Evolutionary conservation across 2,888 invertebrate species (phyloP).

Genomic region (Cataglyphis rosenhaueri): DNA sequence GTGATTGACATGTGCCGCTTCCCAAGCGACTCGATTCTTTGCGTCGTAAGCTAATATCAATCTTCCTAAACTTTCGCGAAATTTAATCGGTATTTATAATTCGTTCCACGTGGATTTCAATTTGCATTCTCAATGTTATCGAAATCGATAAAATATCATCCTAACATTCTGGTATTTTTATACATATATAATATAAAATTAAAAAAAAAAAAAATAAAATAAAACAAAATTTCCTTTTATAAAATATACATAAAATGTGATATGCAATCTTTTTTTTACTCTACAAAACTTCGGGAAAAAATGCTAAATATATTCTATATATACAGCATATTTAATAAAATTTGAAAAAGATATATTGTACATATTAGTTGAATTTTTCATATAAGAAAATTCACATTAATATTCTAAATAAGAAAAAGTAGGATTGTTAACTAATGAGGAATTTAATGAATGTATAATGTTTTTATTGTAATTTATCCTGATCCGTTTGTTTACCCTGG

Average conservation of each 20-base stretch:
- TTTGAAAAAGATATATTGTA: neutral
- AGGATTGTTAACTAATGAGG: constrained; percentile 13
- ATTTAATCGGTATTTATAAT: neutral
- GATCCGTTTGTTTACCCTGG: neutral
- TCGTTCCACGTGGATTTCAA: neutral
- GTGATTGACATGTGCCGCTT: constrained; percentile 66
- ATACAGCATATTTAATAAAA: neutral
- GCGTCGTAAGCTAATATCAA: constrained; percentile 17
- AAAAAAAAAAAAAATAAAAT: neutral
- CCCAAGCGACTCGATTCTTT: constrained; percentile 25
- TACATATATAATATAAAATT: neutral
- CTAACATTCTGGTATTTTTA: neutral
- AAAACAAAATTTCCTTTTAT: neutral
- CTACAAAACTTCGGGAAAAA: neutral
- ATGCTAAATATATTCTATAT: neutral
- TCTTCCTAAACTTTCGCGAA: neutral
- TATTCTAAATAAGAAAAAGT: neutral
- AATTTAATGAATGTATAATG: neutral
- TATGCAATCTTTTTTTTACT: neutral
- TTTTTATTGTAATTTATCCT: constrained; percentile 7
- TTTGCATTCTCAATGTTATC: neutral
- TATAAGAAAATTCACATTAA: neutral
- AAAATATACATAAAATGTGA: neutral
- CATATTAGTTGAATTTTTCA: neutral
- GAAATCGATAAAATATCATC: neutral